Base-by-base conservation (phyloP, 2,797 vertebrate genomes). In the Oophaga sylvatica region DNA sequence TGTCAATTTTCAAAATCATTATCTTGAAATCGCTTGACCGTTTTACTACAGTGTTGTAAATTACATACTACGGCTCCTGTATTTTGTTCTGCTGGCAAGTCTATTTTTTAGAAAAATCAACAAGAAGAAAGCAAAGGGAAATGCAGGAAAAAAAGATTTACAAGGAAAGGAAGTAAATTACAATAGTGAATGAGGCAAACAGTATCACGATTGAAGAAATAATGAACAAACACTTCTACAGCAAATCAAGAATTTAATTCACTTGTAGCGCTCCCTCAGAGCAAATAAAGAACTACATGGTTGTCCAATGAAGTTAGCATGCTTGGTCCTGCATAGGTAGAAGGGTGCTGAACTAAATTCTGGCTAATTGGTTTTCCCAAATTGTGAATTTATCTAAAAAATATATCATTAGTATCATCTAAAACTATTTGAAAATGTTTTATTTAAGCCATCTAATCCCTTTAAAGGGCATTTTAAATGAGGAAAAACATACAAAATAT, bases 1-100 rank as follows among this genome's bases (percentile, higher is more conserved):
- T 87, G 79, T 65, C 57, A 87, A 75, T 87, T 87, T 48, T 70
- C 70, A 65, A 87, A 81, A 81, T 71, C 79, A 81, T 76, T 81
- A 75, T 75, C 79, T 81, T 87, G 35, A 75, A 87, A 81, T 81
- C 78, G 57, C 78, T 75, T 87, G 79, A 81, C 67, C 57, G 59
- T 62, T 88, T 83, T 78, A 82, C 56, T 65, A 31, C 53, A 70
- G 62, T 31, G 73, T 68, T 88, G 75, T 71, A 83, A 84, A 70
- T 88, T 70, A 88, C n/a, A 57, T 60, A 31, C 60, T 76, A 65
- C 5, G 60, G 65, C 31, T 80, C 12, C 35, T 65, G 22, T 76
- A 73, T 84, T 84, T 17, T 60, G 26, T 84, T 84, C 70, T 31
- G 10, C 41, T 70, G 56, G 45, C 81, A 70, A 29, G 48, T 70